Evolutionary conservation across 2,797 vertebrate species (phyloP).

Genomic region (Spinus olivaceus): DNA sequence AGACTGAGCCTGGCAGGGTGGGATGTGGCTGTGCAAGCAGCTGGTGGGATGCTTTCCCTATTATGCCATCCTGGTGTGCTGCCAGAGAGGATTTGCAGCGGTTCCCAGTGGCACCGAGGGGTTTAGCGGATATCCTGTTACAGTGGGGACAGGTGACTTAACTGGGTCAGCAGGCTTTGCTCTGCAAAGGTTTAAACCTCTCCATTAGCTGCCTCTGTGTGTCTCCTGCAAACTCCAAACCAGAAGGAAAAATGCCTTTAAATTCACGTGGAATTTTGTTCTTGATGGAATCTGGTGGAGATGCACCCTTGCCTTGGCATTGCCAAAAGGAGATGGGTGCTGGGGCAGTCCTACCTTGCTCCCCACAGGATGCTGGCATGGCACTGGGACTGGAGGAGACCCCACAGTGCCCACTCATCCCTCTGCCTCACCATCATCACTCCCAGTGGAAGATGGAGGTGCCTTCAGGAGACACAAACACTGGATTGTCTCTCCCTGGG

Average conservation of each 20-base stretch:
- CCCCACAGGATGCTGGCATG: accelerated
- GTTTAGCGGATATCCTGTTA: background rate
- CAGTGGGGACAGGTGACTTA: constrained; percentile 55
- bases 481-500: accelerated
- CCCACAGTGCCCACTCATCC: background rate
- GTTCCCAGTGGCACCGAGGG: background rate
- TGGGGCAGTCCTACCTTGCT: accelerated
- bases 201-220: background rate
- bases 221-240: background rate
- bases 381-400: background rate
- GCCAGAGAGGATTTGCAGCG: background rate
- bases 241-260: background rate
- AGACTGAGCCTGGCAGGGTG: background rate
- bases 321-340: accelerated
- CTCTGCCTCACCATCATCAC: accelerated
- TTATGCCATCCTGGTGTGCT: accelerated
- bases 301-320: accelerated
- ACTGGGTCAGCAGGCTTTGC: constrained; percentile 42
- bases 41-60: accelerated
- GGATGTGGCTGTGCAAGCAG: background rate
- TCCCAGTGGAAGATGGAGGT: accelerated
- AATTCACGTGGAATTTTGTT: background rate
- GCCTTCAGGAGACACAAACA: background rate
- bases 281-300: accelerated
- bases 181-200: constrained; percentile 12